Conservation (phyloP, 2,113 vertebrate genomes). For the Solenodon paradoxus region DNA sequence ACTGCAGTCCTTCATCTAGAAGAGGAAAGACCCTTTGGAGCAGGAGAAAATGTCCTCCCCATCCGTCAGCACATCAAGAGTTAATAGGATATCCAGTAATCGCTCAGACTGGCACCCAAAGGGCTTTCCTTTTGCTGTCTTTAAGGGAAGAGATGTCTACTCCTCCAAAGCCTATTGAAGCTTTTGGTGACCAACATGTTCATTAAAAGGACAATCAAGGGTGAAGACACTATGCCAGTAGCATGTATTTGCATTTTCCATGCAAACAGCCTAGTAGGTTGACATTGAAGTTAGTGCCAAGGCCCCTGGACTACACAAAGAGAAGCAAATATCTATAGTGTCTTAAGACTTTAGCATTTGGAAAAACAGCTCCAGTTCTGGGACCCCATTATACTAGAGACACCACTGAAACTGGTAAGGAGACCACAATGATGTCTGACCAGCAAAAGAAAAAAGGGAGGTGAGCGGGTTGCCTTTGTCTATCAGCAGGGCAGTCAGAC, state of each 20-base stretch:
- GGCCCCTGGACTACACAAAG: neutral
- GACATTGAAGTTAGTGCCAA: accelerated
- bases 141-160: neutral
- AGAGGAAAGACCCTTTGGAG: neutral
- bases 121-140: neutral
- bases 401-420: neutral
- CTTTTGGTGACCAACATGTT: neutral
- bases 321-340: neutral
- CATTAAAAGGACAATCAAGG: neutral
- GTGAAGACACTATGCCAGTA: neutral
- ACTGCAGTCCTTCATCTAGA: neutral
- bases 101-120: neutral
- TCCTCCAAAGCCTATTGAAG: neutral
- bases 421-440: neutral
- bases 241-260: neutral
- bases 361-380: neutral
- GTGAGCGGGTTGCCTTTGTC: neutral
- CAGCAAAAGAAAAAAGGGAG: neutral
- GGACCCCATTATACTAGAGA: neutral
- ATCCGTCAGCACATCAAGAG: neutral
- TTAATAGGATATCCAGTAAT: neutral
- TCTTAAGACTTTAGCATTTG: neutral
- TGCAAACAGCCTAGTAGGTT: neutral
- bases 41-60: neutral
- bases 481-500: neutral